Base-by-base conservation (phyloP, 2,888 invertebrate species). In the Alloscopus bannaensis region DNA sequence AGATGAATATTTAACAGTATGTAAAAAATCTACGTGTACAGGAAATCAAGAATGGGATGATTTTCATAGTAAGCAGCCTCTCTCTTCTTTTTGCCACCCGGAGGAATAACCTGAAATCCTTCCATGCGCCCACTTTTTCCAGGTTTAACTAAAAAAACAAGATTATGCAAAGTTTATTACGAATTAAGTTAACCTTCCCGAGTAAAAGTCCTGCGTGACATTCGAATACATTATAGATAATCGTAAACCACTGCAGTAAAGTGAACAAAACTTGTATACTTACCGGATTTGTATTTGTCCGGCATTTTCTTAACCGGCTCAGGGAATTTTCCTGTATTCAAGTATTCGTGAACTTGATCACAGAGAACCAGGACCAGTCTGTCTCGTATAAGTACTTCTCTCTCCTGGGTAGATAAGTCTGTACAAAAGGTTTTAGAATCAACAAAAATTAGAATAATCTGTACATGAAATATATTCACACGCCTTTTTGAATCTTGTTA, bases 341-440 rank as follows among this genome's bases (percentile, higher is more conserved):
- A 22, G 47, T 82, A 82, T 8, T 76, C 68, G 28, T 76, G 22
- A 29, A 72, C 47, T 69, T 82, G 82, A 50, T 82, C 82, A 31
- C 82, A 82, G 0, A 82, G 72, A 1, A 82, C 70, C 16, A 82
- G 52, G 11, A 80, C 77, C 18, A 82, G 40, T 31, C 77, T 45
- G 42, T 82, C 82, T 18, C 82, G 60, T 28, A 82, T 76, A 4
- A 82, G 73, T 6, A 82, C 82, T 66, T 82, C 80, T 55, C 76
- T 71, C 55, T 70, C 75, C 42, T 65, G 52, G 1, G 29, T 52
- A 1, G 70, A 59, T 16, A n/a, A 29, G 22, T 45, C 73, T 69
- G 42, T 2, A 6, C 11, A 42, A 6, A 29, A 8, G 11, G 36
- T 22, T 36, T 20, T 24, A 42, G 13, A 13, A 13, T 36, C 36